Percentiles rank a stretch among this genome's conserved stretches.
Evolutionary conservation across 2,888 invertebrate genomes (phyloP).

Genomic region (Cetonia aurata): DNA sequence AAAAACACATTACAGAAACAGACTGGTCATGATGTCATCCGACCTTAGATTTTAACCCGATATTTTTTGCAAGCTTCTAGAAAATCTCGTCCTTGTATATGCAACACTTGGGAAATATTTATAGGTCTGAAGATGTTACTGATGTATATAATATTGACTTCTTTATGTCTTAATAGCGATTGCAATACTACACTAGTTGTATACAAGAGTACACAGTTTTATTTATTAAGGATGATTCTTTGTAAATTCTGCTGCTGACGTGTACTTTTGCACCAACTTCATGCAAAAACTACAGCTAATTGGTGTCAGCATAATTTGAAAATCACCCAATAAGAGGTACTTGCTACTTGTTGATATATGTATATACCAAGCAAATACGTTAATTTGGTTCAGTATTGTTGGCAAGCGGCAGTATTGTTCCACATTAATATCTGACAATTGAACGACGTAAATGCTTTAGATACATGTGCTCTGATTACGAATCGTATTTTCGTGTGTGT

Average conservation of each 20-base stretch:
- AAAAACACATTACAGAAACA: slow-evolving; percentile 39
- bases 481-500: not conserved
- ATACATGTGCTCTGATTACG: not conserved
- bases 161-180: slow-evolving; percentile 25
- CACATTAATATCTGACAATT: slow-evolving; percentile 1
- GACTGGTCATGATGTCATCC: slow-evolving; percentile 39
- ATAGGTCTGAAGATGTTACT: not conserved
- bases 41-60: slow-evolving; percentile 26
- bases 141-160: slow-evolving; percentile 1
- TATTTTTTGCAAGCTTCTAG: slow-evolving; percentile 39
- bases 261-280: too few relatives aligned
- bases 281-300: too few relatives aligned
- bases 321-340: too few relatives aligned
- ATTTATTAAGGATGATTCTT: not conserved
- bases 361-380: not conserved
- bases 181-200: not conserved
- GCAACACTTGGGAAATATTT: slow-evolving; percentile 27
- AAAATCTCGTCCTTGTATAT: slow-evolving; percentile 28
- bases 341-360: not conserved
- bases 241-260: not conserved
- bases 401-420: not conserved
- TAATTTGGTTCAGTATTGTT: not conserved
- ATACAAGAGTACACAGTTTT: not conserved
- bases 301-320: too few relatives aligned
- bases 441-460: not conserved